Conservation (phyloP, 2,113 vertebrate species). For the Odocoileus hemionus region DNA sequence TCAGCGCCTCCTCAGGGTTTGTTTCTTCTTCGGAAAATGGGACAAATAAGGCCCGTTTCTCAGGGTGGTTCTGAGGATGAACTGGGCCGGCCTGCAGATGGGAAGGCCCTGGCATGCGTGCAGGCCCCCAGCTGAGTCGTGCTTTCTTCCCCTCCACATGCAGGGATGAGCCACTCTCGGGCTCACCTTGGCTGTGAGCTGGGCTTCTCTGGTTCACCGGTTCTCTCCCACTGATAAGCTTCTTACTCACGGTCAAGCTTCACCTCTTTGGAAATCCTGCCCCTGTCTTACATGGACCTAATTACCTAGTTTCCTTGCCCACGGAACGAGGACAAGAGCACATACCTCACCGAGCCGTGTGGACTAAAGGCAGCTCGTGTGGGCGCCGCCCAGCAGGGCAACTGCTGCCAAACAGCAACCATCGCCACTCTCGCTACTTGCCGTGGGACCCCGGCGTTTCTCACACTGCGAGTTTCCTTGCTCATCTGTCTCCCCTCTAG, state of each 20-base stretch:
- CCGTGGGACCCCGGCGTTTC: neutral
- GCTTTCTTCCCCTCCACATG: neutral
- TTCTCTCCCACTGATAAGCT: neutral
- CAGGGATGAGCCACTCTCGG: neutral
- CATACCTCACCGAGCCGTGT: accelerated
- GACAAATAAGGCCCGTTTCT: neutral
- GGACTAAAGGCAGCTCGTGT: neutral
- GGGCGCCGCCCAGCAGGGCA: accelerated
- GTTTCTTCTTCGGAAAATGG: neutral
- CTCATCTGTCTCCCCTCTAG: neutral
- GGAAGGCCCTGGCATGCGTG: accelerated
- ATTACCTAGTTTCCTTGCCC: neutral
- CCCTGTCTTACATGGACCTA: neutral
- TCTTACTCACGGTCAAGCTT: neutral
- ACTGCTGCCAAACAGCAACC: neutral
- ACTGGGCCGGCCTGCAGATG: accelerated
- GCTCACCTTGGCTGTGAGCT: neutral
- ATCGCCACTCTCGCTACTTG: accelerated
- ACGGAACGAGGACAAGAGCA: neutral
- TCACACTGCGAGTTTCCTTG: neutral
- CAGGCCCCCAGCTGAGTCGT: neutral
- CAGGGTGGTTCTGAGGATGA: neutral
- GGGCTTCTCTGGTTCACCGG: neutral
- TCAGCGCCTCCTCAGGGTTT: neutral
- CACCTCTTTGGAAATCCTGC: neutral